Conservation (phyloP, 2,888 invertebrate genomes). For the Gari tellinella region DNA sequence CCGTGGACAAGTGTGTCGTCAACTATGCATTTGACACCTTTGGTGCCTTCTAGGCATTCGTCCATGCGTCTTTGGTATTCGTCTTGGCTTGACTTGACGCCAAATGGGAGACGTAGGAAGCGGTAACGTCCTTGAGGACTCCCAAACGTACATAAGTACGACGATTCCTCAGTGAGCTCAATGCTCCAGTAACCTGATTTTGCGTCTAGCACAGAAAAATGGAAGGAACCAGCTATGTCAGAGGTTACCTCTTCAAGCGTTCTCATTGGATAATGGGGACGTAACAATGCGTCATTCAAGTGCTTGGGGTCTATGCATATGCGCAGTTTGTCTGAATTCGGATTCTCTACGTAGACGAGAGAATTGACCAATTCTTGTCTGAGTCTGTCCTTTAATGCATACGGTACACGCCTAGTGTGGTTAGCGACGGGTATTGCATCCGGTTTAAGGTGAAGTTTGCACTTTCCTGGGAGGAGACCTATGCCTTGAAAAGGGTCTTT, state of each 20-base stretch:
- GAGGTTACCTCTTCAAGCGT: slow-evolving; percentile 44
- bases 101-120: slow-evolving; percentile 49
- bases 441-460: slow-evolving; percentile 12
- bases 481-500: slow-evolving; percentile 10
- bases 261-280: slow-evolving; percentile 51
- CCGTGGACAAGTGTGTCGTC: slow-evolving; percentile 47
- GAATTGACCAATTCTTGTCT: slow-evolving; percentile 20
- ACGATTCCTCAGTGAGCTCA: slow-evolving; percentile 39
- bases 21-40: slow-evolving; percentile 27
- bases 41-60: too few relatives aligned
- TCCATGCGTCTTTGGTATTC: too few relatives aligned
- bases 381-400: slow-evolving; percentile 3
- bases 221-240: slow-evolving; percentile 8
- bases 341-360: slow-evolving; percentile 47
- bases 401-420: slow-evolving; percentile 7
- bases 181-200: slow-evolving; percentile 52
- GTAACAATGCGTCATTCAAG: slow-evolving; percentile 41
- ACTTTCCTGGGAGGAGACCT: slow-evolving; percentile 10
- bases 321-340: too few relatives aligned
- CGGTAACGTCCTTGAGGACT: slow-evolving; percentile 53
- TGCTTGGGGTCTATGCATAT: too few relatives aligned
- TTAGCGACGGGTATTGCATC: slow-evolving; percentile 24
- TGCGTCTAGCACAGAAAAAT: slow-evolving; percentile 23
- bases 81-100: slow-evolving; percentile 28
- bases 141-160: slow-evolving; percentile 50